Conservation (phyloP, 1,140 invertebrate genomes). For the Pseudachorutes palmiensis region DNA sequence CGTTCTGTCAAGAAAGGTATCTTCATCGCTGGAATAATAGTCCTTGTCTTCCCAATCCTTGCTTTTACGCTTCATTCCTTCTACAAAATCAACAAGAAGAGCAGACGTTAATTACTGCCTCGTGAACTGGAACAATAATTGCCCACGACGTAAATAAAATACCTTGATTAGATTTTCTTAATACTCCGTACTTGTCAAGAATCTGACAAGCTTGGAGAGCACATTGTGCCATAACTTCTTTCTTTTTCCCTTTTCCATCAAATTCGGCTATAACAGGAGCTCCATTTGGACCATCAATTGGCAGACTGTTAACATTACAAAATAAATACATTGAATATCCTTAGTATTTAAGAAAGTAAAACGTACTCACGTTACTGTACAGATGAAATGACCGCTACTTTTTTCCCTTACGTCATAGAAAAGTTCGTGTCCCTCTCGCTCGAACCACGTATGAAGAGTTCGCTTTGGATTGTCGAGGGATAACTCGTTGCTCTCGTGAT, state of each 20-base stretch:
- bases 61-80: conserved; percentile 53
- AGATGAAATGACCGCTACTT: conserved; percentile 66
- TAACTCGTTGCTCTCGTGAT: conserved; percentile 51
- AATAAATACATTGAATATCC: too few relatives aligned
- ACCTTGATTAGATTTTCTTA: conserved; percentile 70
- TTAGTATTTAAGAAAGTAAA: too few relatives aligned
- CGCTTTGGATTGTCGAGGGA: conserved; percentile 93
- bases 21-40: conserved; percentile 95
- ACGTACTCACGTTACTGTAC: conserved; percentile 52
- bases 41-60: conserved; percentile 79
- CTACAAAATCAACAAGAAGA: not conserved
- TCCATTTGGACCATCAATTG: conserved; percentile 68
- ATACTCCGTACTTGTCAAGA: conserved; percentile 70
- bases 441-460: conserved; percentile 86
- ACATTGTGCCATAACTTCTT: conserved; percentile 85
- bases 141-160: conserved; percentile 25
- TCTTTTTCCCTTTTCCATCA: conserved; percentile 82
- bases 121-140: not conserved
- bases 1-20: conserved; percentile 89
- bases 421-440: conserved; percentile 80
- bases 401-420: conserved; percentile 76
- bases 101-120: not conserved
- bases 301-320: conserved; percentile 50
- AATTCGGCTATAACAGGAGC: conserved; percentile 70
- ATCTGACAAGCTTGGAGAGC: conserved; percentile 89